These are phyloP conservation scores for Manacus vitellinus DNA, from an alignment of 2,113 vertebrate species.

Conservation along the genomic window DNA sequence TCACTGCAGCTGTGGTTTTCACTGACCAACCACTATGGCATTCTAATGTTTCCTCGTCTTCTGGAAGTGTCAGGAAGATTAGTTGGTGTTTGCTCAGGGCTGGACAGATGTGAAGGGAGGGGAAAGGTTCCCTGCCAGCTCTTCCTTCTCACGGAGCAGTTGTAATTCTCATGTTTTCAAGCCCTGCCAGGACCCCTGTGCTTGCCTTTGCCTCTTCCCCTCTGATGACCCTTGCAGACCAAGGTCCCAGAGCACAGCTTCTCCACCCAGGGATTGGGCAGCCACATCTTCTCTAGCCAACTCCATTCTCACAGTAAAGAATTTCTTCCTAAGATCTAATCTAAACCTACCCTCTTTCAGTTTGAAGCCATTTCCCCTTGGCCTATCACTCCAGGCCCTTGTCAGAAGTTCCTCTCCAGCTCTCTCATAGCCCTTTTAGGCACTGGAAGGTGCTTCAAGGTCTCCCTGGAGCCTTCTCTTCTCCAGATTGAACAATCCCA, in stretches of 20 bases:
- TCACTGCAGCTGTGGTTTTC: not conserved
- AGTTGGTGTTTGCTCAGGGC: not conserved
- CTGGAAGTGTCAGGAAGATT: constrained; percentile 1
- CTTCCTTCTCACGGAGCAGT: not conserved
- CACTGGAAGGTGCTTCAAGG: not conserved
- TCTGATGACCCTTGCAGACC: not conserved
- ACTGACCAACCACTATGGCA: not conserved
- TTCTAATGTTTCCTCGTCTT: not conserved
- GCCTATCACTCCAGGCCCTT: not conserved
- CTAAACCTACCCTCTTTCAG: not conserved
- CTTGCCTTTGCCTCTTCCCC: not conserved
- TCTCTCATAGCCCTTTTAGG: not conserved
- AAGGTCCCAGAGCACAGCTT: not conserved
- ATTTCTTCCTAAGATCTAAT: not conserved
- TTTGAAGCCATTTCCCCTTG: not conserved
- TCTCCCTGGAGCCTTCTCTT: not conserved
- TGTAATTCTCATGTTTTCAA: not conserved
- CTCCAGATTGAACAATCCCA: not conserved
- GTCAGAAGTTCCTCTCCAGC: not conserved
- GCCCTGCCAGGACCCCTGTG: not conserved
- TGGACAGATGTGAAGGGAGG: not conserved
- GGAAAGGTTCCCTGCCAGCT: not conserved
- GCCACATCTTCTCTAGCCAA: not conserved
- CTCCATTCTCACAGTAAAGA: not conserved
- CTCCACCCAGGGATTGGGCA: not conserved